Evolutionary conservation across 2,888 invertebrate species (phyloP), one percentile per base, ranked within the genome.

Genomic region (Emesis castigata): DNA sequence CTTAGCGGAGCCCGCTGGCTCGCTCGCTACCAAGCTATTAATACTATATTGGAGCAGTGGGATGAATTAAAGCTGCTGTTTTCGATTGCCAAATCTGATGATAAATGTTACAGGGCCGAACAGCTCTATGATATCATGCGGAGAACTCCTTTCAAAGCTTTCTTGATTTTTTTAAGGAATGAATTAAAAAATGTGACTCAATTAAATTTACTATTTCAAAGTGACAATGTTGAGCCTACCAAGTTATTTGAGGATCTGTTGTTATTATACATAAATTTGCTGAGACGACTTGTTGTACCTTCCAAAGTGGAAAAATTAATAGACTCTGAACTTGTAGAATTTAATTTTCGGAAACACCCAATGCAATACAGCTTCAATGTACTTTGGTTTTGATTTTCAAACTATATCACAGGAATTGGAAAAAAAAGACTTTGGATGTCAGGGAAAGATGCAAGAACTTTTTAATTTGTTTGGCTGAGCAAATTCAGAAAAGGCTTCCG

Each of bases 91-190:
- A 86, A 81, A 75, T 66, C 81, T 26, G 77, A 86, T 58, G 86
- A 88, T 11, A 83, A 85, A 79, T 88, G 85, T 80, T 85, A 80
- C 69, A 86, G 81, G 82, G 87, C 86, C 5, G 78, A 85, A 77
- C 83, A 87, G 65, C 77, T 88, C 66, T 66, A 85, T 81, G 85
- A 80, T 72, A 85, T 83, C 26, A 84, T 87, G 84, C 29, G 48
- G n/a, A 62, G 80, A 68, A 16, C 75, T 20, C 80, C 75, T 14
- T 80, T 53, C 31, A 82, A 88, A 84, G 82, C 82, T 72, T 85
- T 81, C 61, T 75, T 86, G 56, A 75, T 85, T 81, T 88, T 88
- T 86, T 26, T 85, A 61, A 76, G 66, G 58, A 76, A 82, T 9
- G 79, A 81, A 82, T 78, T 88, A n/a, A 88, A 88, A 84, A 29